phyloP scores from a whole-genome alignment of 2,888 invertebrate species.

The Drosophila yooni region DNA sequence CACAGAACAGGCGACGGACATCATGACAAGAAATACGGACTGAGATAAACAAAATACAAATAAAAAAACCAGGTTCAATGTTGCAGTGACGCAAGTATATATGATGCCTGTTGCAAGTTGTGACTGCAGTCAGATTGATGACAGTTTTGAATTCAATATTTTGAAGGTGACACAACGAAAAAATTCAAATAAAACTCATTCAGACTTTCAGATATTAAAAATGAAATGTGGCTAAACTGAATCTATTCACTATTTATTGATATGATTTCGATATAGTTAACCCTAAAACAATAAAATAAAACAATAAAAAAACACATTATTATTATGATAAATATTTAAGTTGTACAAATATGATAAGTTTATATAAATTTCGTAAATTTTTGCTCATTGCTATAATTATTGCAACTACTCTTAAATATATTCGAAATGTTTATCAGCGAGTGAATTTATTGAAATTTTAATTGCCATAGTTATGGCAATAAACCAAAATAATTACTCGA shows the following conservation, averaged over 20 bases:
- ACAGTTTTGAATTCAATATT: conserved; percentile 40
- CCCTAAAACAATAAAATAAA: too few relatives aligned
- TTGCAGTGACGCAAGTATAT: conserved; percentile 46
- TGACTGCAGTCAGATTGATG: conserved; percentile 53
- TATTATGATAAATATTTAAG: background rate
- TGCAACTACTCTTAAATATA: background rate
- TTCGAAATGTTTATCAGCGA: background rate
- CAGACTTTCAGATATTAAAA: background rate
- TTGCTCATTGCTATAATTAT: background rate
- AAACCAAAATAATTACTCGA: background rate
- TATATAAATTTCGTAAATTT: background rate
- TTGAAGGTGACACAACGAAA: conserved; percentile 3
- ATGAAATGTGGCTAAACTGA: background rate
- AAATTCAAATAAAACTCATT: background rate
- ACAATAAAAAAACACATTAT: too few relatives aligned
- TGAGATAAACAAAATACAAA: conserved; percentile 1
- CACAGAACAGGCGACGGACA: conserved; percentile 42
- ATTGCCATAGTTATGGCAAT: background rate
- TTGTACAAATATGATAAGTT: background rate
- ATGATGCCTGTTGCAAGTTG: conserved; percentile 40
- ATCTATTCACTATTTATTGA: background rate
- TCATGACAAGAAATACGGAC: conserved; percentile 7
- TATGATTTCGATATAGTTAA: background rate
- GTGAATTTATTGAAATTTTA: background rate
- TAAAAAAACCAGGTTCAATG: conserved; percentile 28